Conservation (phyloP, 2,888 invertebrate genomes). For the Magallana nippona region DNA sequence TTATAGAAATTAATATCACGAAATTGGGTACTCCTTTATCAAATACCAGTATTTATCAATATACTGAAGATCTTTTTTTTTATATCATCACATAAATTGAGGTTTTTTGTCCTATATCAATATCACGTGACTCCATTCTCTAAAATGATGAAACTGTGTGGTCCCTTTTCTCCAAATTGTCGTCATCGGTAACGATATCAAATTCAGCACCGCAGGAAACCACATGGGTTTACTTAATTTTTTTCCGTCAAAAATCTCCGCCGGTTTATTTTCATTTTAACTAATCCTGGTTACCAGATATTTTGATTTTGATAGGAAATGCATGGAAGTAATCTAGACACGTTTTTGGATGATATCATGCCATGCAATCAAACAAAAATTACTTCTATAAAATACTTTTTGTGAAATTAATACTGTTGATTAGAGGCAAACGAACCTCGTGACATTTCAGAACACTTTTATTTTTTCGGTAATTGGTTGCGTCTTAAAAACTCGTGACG, state of each 20-base stretch:
- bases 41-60: neutral
- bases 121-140: neutral
- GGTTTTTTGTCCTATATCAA: neutral
- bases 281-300: slow-evolving; percentile 27
- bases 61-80: neutral
- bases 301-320: slow-evolving; percentile 22
- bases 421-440: slow-evolving; percentile 19
- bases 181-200: slow-evolving; percentile 7
- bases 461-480: slow-evolving; percentile 5
- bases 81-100: neutral
- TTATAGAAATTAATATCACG: too few relatives aligned
- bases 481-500: neutral
- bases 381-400: slow-evolving; percentile 26
- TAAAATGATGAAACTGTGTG: slow-evolving; percentile 13
- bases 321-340: slow-evolving; percentile 19
- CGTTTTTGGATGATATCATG: slow-evolving; percentile 27
- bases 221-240: slow-evolving; percentile 19
- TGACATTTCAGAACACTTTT: slow-evolving; percentile 16
- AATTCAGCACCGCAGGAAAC: slow-evolving; percentile 13
- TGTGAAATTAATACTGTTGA: slow-evolving; percentile 19
- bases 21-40: neutral
- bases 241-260: neutral
- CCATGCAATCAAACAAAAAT: slow-evolving; percentile 31
- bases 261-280: slow-evolving; percentile 27
- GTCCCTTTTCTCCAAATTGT: slow-evolving; percentile 5